phyloP scores from a whole-genome alignment of 1,140 invertebrate genomes.

The Platorchestia sp. region DNA sequence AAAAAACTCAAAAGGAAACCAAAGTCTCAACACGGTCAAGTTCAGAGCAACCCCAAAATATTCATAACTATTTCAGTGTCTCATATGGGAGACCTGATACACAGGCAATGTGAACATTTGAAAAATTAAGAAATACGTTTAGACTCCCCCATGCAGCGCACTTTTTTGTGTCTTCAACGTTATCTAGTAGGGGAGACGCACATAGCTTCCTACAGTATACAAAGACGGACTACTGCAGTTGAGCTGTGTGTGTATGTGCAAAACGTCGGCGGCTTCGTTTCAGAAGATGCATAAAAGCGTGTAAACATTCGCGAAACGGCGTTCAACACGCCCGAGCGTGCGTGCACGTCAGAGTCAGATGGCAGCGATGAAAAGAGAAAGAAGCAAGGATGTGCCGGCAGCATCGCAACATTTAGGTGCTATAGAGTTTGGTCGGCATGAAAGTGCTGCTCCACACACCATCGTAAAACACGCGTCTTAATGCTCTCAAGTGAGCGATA shows the following conservation, averaged over 20 bases:
- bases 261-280: slow-evolving; percentile 20
- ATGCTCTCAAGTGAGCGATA: slow-evolving; percentile 45
- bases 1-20: background rate
- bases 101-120: background rate
- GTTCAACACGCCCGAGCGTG: slow-evolving; percentile 27
- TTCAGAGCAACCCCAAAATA: background rate
- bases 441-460: slow-evolving; percentile 29
- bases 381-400: background rate
- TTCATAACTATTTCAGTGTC: background rate
- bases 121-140: background rate
- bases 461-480: slow-evolving; percentile 49
- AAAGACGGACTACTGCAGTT: background rate
- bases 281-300: slow-evolving; percentile 28
- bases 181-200: background rate
- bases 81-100: background rate
- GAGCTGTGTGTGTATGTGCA: background rate
- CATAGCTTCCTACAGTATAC: background rate
- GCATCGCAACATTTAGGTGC: background rate
- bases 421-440: slow-evolving; percentile 4
- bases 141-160: background rate
- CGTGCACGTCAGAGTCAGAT: background rate
- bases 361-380: background rate
- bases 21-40: background rate
- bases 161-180: background rate
- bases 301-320: slow-evolving; percentile 27